phyloP scores from a whole-genome alignment of 2,797 vertebrate species.

The Lacerta agilis region DNA sequence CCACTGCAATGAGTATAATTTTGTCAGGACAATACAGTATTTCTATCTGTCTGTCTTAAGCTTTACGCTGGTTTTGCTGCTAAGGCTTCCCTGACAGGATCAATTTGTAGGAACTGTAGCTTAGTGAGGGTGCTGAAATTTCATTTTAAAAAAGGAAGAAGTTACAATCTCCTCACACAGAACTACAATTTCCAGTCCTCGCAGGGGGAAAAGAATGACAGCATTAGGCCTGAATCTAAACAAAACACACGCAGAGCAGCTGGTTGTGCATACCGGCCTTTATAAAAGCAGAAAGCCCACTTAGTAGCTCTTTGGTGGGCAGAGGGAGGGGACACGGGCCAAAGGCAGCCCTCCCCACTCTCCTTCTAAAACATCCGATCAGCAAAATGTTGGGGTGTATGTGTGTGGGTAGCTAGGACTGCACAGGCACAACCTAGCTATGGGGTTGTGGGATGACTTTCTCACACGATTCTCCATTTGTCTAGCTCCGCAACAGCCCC shows the following conservation, averaged over 20 bases:
- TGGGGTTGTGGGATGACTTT: not conserved
- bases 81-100: not conserved
- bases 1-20: constrained; percentile 4
- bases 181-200: not conserved
- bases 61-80: not conserved
- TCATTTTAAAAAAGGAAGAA: not conserved
- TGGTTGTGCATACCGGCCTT: not conserved
- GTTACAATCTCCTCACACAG: not conserved
- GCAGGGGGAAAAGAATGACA: not conserved
- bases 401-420: not conserved
- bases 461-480: not conserved
- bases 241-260: not conserved
- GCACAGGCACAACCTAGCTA: not conserved
- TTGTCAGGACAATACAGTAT: not conserved
- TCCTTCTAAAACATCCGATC: not conserved
- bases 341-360: too few species aligned
- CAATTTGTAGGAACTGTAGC: not conserved
- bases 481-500: not conserved
- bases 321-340: not conserved
- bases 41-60: not conserved
- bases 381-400: not conserved
- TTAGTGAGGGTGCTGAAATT: not conserved
- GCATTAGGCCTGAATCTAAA: not conserved
- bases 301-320: too few species aligned
- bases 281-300: not conserved